A percentile compares a stretch with the other conserved stretches of the same genome.
phyloP scores from a whole-genome alignment of 2,888 invertebrate genomes.

The Tetanocera ferruginea region DNA sequence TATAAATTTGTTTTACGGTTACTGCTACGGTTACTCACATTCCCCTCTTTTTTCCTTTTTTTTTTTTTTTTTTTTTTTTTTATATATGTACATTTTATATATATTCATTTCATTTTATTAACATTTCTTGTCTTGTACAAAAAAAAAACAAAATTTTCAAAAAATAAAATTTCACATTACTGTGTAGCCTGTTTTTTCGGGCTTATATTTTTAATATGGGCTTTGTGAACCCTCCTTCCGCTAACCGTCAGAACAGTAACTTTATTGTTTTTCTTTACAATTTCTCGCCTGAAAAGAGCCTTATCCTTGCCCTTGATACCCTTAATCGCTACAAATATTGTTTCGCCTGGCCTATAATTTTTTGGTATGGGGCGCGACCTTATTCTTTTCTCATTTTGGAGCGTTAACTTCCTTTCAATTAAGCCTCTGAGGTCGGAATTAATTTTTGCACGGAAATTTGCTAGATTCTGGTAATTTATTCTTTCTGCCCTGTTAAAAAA shows the following conservation, averaged over 20 bases:
- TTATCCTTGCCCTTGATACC: neutral
- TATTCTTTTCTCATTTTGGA: neutral
- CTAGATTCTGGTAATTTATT: neutral
- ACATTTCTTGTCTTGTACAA: neutral
- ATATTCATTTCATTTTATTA: neutral
- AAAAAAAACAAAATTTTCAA: neutral
- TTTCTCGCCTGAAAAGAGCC: too few relatives aligned
- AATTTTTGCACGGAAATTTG: neutral
- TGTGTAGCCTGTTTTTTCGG: neutral
- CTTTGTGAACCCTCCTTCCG: too few relatives aligned
- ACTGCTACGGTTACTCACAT: too few relatives aligned
- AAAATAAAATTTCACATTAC: neutral
- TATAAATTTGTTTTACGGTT: too few relatives aligned
- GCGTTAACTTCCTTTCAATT: too few relatives aligned
- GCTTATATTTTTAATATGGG: neutral
- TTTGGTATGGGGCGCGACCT: neutral
- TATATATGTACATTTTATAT: too few relatives aligned
- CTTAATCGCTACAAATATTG: neutral
- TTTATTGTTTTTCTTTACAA: too few relatives aligned
- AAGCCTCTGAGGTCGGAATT: too few relatives aligned
- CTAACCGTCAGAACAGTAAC: too few relatives aligned
- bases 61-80: too few relatives aligned
- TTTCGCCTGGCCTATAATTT: neutral
- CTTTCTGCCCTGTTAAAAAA: too few relatives aligned
- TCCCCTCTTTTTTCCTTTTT: too few relatives aligned